phyloP scores from a whole-genome alignment of 23 tunicate species.

The Clavelina lepadiformis region DNA sequence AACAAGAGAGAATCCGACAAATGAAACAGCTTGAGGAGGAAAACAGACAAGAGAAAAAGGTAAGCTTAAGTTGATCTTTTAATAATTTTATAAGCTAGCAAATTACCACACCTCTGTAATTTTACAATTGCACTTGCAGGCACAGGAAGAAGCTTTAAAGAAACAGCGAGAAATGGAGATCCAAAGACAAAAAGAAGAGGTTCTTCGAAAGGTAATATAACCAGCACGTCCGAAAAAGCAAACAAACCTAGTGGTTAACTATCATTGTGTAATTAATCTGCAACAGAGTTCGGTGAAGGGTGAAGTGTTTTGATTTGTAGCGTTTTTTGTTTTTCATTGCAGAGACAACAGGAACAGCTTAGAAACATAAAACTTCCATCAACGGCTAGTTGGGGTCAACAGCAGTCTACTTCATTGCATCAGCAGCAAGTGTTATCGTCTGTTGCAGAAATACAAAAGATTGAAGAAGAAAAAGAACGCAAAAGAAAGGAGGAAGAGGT shows the following conservation, averaged over 20 bases:
- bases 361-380: slow-evolving; percentile 59
- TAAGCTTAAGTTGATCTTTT: too few relatives aligned
- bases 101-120: not conserved
- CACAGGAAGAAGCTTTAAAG: slow-evolving; percentile 54
- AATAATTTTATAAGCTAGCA: too few relatives aligned
- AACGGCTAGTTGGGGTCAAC: slow-evolving; percentile 62
- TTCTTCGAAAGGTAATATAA: slow-evolving; percentile 27
- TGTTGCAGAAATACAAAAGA: slow-evolving; percentile 65
- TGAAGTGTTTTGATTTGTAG: too few relatives aligned
- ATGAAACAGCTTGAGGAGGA: slow-evolving; percentile 37
- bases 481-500: slow-evolving; percentile 34
- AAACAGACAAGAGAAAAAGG: slow-evolving; percentile 40
- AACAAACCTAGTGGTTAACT: too few relatives aligned
- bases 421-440: slow-evolving; percentile 14
- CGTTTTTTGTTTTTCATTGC: not conserved
- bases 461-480: slow-evolving; percentile 51
- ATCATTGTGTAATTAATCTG: too few relatives aligned
- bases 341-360: slow-evolving; percentile 71
- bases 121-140: slow-evolving; percentile 16
- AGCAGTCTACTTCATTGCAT: slow-evolving; percentile 1
- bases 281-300: too few relatives aligned
- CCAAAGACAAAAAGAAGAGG: slow-evolving; percentile 55
- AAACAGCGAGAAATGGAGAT: slow-evolving; percentile 46
- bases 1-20: slow-evolving; percentile 27
- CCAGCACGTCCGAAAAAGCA: not conserved